These are phyloP conservation scores for Tinamus major DNA, from an alignment of 2,797 vertebrate species.

Conservation along the genomic window DNA sequence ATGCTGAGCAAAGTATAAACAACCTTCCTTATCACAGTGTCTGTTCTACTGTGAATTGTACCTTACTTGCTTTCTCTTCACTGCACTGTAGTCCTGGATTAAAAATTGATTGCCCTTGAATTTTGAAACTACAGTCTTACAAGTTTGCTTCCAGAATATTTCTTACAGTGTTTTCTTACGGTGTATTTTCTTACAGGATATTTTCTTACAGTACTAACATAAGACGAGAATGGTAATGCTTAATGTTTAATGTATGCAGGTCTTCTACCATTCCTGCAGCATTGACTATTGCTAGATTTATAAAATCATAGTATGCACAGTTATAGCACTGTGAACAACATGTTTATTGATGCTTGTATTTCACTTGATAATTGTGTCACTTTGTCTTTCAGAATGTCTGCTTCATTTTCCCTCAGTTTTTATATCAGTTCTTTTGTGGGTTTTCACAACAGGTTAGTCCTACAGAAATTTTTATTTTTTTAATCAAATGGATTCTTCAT, in stretches of 20 bases:
- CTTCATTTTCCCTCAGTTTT: constrained; percentile 98
- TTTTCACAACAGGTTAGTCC: constrained; percentile 95
- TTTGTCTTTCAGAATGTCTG: constrained; percentile 93
- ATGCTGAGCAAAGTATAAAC: background rate
- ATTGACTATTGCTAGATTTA: background rate
- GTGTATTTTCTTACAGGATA: background rate
- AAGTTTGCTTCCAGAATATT: background rate
- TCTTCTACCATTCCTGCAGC: background rate
- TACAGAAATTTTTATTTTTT: background rate
- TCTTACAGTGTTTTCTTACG: background rate
- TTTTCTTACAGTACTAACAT: background rate
- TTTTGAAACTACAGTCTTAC: background rate
- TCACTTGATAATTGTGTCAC: background rate
- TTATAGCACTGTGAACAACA: background rate
- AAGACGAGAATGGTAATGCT: background rate
- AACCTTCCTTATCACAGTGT: background rate
- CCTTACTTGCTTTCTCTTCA: background rate
- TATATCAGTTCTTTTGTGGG: constrained; percentile 99
- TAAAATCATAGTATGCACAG: background rate
- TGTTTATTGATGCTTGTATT: background rate
- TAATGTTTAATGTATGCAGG: background rate
- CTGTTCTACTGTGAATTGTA: background rate
- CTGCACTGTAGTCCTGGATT: background rate
- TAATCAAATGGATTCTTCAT: background rate
- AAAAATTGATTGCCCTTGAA: background rate